Evolutionary conservation across 2,113 vertebrate genomes (phyloP).

Genomic region (Camelus bactrianus): DNA sequence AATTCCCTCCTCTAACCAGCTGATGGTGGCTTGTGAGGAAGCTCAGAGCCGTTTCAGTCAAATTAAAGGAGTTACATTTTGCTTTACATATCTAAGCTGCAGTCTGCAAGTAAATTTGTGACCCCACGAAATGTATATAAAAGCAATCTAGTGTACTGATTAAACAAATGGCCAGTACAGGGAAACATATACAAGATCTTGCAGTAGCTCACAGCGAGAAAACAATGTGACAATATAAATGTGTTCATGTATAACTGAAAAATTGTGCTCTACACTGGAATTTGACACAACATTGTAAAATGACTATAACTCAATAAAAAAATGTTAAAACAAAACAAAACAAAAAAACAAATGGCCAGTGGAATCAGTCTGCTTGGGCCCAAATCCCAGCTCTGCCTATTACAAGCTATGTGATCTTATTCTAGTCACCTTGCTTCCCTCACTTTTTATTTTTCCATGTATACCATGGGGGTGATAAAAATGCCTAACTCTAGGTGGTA

Average conservation of each 20-base stretch:
- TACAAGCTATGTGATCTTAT: background rate
- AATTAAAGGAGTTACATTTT: background rate
- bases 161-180: background rate
- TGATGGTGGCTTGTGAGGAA: background rate
- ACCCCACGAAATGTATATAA: background rate
- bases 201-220: too few species aligned
- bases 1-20: background rate
- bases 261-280: too few species aligned
- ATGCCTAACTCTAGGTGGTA: background rate
- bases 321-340: background rate
- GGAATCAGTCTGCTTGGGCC: background rate
- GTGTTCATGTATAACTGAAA: too few species aligned
- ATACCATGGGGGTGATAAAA: background rate
- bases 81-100: background rate
- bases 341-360: background rate
- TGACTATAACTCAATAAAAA: too few species aligned
- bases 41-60: background rate
- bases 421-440: background rate
- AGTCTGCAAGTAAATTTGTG: background rate
- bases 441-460: background rate
- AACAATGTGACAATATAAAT: too few species aligned
- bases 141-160: background rate
- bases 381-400: background rate
- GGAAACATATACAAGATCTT: too few species aligned
- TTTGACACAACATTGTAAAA: too few species aligned